A percentile compares a stretch with the other conserved stretches of the same genome.
Conservation (phyloP, 2,797 vertebrate genomes). For the Darevskia nairensis region DNA sequence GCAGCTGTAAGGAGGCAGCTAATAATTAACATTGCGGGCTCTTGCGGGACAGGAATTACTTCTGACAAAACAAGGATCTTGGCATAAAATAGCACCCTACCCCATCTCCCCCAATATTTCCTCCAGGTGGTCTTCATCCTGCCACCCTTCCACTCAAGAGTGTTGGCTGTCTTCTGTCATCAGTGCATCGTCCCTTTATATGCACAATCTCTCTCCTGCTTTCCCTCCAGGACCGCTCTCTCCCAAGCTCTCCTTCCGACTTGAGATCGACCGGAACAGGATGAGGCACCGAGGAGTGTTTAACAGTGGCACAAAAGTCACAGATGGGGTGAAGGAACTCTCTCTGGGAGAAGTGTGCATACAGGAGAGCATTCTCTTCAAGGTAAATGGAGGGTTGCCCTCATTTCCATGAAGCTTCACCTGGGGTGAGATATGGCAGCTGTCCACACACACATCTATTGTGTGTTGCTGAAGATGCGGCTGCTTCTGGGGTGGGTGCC, state of each 20-base stretch:
- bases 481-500: not conserved
- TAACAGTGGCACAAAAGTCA: constrained; percentile 50
- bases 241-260: constrained; percentile 74
- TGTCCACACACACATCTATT: not conserved
- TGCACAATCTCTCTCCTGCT: not conserved
- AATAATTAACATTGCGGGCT: too few species aligned
- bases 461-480: too few species aligned
- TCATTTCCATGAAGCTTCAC: not conserved
- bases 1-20: too few species aligned
- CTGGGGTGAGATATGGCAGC: not conserved
- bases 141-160: not conserved
- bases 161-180: not conserved
- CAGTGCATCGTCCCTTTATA: not conserved
- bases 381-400: constrained; percentile 65
- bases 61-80: not conserved
- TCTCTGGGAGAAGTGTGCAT: constrained; percentile 53
- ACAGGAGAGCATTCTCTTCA: constrained; percentile 72
- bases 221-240: constrained; percentile 29
- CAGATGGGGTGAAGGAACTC: constrained; percentile 29
- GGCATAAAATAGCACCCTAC: not conserved
- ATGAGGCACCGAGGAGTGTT: constrained; percentile 75
- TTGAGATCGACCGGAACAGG: constrained; percentile 79
- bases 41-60: not conserved
- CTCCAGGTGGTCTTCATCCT: not conserved
- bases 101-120: not conserved